Conservation (phyloP, 2,113 vertebrate species). For the Irena cyanogastra region DNA sequence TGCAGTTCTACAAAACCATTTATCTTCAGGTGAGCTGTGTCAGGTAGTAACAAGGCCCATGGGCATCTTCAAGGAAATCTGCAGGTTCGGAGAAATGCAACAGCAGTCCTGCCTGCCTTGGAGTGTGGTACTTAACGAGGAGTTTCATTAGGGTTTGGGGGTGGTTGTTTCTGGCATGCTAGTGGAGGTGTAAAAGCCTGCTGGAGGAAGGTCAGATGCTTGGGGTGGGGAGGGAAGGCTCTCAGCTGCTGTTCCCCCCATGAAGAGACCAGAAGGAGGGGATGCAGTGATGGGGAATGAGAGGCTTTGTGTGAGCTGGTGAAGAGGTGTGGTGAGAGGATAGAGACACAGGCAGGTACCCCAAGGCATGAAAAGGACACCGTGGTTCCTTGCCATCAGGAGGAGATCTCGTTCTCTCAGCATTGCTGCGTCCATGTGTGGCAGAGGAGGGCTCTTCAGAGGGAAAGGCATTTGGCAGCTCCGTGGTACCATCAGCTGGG, state of each 20-base stretch:
- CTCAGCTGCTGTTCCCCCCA: accelerated
- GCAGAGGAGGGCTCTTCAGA: not conserved
- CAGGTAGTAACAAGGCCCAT: not conserved
- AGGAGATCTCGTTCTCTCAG: not conserved
- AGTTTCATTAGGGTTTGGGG: accelerated
- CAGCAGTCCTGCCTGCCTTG: not conserved
- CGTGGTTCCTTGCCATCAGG: not conserved
- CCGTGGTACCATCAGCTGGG: accelerated
- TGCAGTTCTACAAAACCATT: not conserved
- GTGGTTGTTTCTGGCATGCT: not conserved
- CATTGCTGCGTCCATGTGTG: not conserved
- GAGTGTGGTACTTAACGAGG: not conserved
- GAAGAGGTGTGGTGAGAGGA: not conserved
- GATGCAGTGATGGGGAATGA: not conserved
- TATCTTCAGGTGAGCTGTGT: not conserved
- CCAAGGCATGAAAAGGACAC: not conserved
- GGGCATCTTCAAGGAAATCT: not conserved
- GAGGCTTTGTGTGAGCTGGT: not conserved
- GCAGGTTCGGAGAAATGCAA: not conserved
- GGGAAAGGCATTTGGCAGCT: not conserved
- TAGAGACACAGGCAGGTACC: not conserved
- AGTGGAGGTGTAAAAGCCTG: not conserved
- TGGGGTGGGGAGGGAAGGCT: not conserved
- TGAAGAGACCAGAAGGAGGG: not conserved
- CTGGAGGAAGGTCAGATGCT: not conserved